Base-by-base conservation (phyloP, 2,113 vertebrate genomes). In the zebrafish (Danio rerio) region DNA sequence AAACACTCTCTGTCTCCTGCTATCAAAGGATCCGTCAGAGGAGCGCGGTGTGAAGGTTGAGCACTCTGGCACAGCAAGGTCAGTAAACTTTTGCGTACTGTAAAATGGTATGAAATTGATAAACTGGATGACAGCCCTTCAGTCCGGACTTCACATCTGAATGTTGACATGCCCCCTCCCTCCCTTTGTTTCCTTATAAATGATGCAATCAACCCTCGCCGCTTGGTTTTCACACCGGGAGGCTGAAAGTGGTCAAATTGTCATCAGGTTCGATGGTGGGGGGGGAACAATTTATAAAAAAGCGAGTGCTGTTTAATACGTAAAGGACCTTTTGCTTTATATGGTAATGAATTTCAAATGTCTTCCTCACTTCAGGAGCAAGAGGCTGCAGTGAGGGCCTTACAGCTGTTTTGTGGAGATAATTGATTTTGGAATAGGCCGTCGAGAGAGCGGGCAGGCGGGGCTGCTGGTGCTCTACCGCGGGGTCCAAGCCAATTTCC, bases 321-420 rank as follows among this genome's bases (percentile, higher is more conserved):
- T 65, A 73, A 81, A 85, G 70, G 78, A 80, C 62, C 56, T 81
- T 75, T 78, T 75, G 78, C 84, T 75, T 81, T 76, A 68, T 84
- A 80, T 73, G 84, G 86, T 83, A 85, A 87, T 87, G 86, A 87
- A 79, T 87, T 87, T 85, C 84, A 85, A 87, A 87, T 82, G 81
- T 81, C 81, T 79, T 83, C 56, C 79, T 85, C 86, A 84, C 86
- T 81, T 87, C 84, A 81, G 82, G 86, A 82, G 79, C 58, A 61
- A 80, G 74, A 81, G 83, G 81, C 77, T 82, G 84, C 47, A 74
- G 81, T 83, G 76, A 80, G 68, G 85, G 78, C 85, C 87, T 83
- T 88, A 87, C 90, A 80, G 86, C 84, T 85, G 84, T 85, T 87
- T 81, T 56, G 81, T 63, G n/a, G 84, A 87, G 86, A 87, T 87